Evolutionary conservation across 2,797 vertebrate genomes (phyloP), one percentile per base, ranked within the genome.

Genomic region (Phaenicophaeus curvirostris): DNA sequence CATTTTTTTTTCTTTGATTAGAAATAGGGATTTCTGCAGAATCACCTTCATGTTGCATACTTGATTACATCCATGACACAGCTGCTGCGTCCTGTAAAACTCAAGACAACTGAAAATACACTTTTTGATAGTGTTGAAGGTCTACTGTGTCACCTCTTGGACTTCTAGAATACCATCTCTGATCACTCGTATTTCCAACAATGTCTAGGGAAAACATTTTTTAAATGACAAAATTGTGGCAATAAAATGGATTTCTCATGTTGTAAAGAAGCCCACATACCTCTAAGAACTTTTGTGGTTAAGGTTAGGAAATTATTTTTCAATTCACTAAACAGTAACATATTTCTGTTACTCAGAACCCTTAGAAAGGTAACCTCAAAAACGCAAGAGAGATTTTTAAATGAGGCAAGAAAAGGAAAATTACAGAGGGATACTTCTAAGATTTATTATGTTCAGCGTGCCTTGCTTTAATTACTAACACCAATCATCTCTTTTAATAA

Each of bases 391-490:
- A 62, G 14, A 17, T 42, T 77, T 78, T 54, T 73, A 82, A 61
- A 85, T 30, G 59, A 68, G 55, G 59, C 44, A 87, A 65, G 62
- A 84, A 74, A 73, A 85, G 77, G 51, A 55, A 92, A 93, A 90
- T 80, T 61, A 73, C 10, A 42, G 18, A 4, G 28, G 24, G 68
- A 15, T 42, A 27, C 68, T 92, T 75, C 71, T 91, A 94, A 94
- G 75, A 94, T 72, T 30, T 28, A 77, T 89, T 42, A 23, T 11
- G 53, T 68, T 88, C 46, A 46, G 8, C 28, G 25, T 73, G 39
- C 11, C 82, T 63, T 51, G 6, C 66, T 79, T 87, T 92, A 95
- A 96, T 89, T 80, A 88, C 90, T 79, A 93, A 73, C 87, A 88
- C 46, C 33, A 92, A 66, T 62, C 89, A 89, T 83, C 83, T 63